Conservation (phyloP, 2,888 invertebrate genomes). For the Corbicula japonica region DNA sequence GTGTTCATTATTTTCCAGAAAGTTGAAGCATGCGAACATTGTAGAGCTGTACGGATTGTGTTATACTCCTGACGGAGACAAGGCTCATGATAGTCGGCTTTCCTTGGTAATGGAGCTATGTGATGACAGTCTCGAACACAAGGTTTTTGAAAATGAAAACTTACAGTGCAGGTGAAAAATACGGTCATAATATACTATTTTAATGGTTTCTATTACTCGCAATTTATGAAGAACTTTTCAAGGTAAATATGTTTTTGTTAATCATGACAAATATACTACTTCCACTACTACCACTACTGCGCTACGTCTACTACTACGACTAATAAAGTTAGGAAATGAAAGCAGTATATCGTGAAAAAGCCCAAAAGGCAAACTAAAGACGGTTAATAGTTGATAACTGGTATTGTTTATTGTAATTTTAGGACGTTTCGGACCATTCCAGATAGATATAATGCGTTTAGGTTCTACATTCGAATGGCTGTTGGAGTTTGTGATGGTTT, state of each 20-base stretch:
- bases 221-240: no score
- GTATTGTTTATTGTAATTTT: no score
- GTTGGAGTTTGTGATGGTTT: conserved; percentile 74
- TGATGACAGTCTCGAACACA: conserved; percentile 53
- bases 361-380: no score
- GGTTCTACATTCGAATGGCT: conserved; percentile 70
- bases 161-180: conserved; percentile 51
- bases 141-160: conserved; percentile 36
- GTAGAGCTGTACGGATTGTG: conserved; percentile 77
- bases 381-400: no score
- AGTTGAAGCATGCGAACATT: conserved; percentile 76
- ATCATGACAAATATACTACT: no score
- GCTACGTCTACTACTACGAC: no score
- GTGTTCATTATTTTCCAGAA: conserved; percentile 66
- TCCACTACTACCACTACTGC: not conserved
- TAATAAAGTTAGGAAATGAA: no score
- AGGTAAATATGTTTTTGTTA: no score
- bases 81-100: conserved; percentile 11
- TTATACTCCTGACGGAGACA: conserved; percentile 15
- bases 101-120: conserved; percentile 65
- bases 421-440: conserved; percentile 14
- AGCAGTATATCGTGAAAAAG: no score
- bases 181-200: no score
- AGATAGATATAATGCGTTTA: conserved; percentile 64
- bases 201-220: no score